These are phyloP conservation scores for Pristiophorus japonicus DNA, from an alignment of 2,113 vertebrate genomes.

Conservation along the genomic window DNA sequence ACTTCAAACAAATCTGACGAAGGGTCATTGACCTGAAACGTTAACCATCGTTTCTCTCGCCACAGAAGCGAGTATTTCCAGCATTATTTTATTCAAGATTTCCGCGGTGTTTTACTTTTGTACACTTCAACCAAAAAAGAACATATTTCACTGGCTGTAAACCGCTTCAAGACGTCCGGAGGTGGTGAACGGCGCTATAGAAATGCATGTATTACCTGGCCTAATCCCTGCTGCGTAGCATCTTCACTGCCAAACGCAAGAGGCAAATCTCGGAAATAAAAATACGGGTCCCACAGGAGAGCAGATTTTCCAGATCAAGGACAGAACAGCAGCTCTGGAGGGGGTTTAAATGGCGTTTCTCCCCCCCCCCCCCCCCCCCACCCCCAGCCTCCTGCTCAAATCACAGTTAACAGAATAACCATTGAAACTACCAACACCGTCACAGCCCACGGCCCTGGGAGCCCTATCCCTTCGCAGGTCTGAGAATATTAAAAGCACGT, in stretches of 20 bases:
- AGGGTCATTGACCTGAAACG: too few relatives aligned
- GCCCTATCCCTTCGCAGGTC: neutral
- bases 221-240: too few relatives aligned
- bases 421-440: neutral
- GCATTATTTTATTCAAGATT: too few relatives aligned
- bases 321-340: neutral
- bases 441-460: neutral
- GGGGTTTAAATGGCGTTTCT: too few relatives aligned
- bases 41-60: neutral
- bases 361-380: too few relatives aligned
- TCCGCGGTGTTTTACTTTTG: too few relatives aligned
- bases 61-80: too few relatives aligned
- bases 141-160: neutral
- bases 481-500: neutral
- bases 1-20: too few relatives aligned
- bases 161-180: neutral
- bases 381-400: neutral
- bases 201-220: neutral
- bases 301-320: neutral
- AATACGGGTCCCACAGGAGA: neutral
- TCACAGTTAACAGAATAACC: neutral
- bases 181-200: neutral
- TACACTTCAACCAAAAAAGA: too few relatives aligned
- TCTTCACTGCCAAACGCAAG: neutral
- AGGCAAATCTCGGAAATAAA: neutral